Evolutionary conservation across 2,797 vertebrate genomes (phyloP).

Genomic region (Chromobotia macracanthus): DNA sequence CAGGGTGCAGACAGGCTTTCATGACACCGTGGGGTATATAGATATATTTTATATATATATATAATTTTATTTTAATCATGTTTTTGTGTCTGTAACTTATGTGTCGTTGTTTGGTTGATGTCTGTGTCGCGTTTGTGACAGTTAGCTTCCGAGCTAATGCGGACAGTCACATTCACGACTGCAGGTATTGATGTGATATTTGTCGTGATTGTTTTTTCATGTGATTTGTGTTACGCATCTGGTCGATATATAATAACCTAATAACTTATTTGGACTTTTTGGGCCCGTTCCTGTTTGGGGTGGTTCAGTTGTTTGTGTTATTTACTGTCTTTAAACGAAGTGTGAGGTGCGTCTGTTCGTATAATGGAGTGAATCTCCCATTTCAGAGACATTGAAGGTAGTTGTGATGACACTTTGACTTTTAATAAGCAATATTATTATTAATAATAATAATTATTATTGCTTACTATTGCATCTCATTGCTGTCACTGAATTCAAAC

Average conservation of each 20-base stretch:
- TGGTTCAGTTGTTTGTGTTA: background rate
- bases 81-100: background rate
- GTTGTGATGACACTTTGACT: background rate
- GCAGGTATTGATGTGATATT: no score
- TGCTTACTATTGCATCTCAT: no score
- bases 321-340: background rate
- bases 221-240: background rate
- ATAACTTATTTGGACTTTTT: background rate
- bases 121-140: constrained; percentile 9
- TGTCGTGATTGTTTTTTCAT: background rate
- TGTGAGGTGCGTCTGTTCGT: background rate
- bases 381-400: background rate
- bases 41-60: no score
- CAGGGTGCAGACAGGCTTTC: background rate
- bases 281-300: background rate
- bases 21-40: background rate
- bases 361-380: background rate
- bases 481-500: background rate
- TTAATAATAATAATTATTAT: no score
- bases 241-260: background rate
- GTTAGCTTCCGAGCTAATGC: constrained; percentile 3
- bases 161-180: background rate
- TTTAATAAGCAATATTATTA: no score
- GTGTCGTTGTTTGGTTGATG: no score
- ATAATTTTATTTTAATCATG: background rate